phyloP scores from a whole-genome alignment of 37 sponge, comb jelly and placozoan species.

The Mnemiopsis leidyi region DNA sequence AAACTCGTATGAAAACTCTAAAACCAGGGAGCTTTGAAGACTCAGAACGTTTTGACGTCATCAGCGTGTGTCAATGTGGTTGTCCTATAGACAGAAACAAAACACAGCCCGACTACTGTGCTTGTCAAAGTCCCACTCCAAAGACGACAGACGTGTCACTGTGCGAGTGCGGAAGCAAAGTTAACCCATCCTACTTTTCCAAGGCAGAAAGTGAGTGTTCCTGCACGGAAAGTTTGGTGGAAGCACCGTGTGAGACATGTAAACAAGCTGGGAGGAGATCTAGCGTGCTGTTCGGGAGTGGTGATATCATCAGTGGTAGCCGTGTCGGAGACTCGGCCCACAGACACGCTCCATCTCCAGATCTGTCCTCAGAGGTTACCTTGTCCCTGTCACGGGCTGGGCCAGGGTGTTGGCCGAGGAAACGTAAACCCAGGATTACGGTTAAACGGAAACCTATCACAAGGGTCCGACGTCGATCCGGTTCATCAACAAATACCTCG shows the following conservation, averaged over 20 bases:
- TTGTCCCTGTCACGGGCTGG: not conserved
- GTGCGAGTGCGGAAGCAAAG: not conserved
- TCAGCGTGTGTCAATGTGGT: conserved; percentile 3
- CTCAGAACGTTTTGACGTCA: not conserved
- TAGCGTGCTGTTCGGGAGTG: not conserved
- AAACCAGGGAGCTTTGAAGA: not conserved
- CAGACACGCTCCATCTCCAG: not conserved
- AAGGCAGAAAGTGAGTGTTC: not conserved
- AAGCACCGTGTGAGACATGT: not conserved
- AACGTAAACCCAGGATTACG: not conserved
- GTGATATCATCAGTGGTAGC: conserved; percentile 15
- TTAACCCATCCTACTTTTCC: not conserved
- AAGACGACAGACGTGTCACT: not conserved
- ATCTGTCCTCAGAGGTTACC: not conserved
- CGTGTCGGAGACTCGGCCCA: not conserved
- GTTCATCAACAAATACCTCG: too few relatives aligned
- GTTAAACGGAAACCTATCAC: not conserved
- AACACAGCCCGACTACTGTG: not conserved
- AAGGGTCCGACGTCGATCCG: not conserved
- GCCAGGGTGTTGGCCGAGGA: not conserved
- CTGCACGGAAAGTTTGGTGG: not conserved
- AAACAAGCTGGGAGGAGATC: not conserved
- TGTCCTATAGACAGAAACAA: not conserved
- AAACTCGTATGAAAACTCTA: not conserved
- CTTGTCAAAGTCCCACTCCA: not conserved